Base-by-base conservation (phyloP, 2,113 vertebrate genomes). In the Stigmatopora nigra region DNA sequence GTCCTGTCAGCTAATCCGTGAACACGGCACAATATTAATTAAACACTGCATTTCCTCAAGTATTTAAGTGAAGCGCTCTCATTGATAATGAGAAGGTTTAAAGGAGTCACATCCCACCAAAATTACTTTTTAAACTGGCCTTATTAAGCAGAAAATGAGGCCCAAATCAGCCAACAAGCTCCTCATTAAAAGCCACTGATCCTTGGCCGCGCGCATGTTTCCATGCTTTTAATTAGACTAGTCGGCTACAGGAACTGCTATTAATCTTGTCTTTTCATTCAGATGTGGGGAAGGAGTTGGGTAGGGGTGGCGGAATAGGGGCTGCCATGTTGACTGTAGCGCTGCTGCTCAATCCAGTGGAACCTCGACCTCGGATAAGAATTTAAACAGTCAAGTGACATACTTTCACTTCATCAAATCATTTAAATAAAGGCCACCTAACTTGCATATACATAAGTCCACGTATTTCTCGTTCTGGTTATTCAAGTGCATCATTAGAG, bases 131-230 rank as follows among this genome's bases (percentile, higher is more conserved):
- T 92, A 92, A 93, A 93, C 91, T 90, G 87, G 92, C 91, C 92
- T 92, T 92, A 94, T 93, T 93, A 93, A 93, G 92, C 92, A 94
- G 93, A 93, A 94, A 94, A 92, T 94, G 91, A 93, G 92, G 92
- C 90, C 88, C 89, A 94, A 93, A 93, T 93, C 92, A 92, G 91
- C 90, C 87, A 93, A 93, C 92, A 92, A 92, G 89, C 85, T 90
- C 90, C 93, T 94, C 92, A 92, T 93, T 93, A 94, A 93, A 91
- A 95, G 91, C 90, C 89, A 93, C 91, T 92, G 93, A 92, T 92
- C 92, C 94, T 92, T 92, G 87, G 90, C 92, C 81, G 88, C 72
- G 89, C 84, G 90, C 90, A 88, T 92, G 91, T 92, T 92, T 90
- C 92, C 90, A 86, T 90, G 90, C 90, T 92, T 93, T 94, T 94